These are phyloP conservation scores for Blera fallax DNA, from an alignment of 2,888 invertebrate species.

Conservation along the genomic window DNA sequence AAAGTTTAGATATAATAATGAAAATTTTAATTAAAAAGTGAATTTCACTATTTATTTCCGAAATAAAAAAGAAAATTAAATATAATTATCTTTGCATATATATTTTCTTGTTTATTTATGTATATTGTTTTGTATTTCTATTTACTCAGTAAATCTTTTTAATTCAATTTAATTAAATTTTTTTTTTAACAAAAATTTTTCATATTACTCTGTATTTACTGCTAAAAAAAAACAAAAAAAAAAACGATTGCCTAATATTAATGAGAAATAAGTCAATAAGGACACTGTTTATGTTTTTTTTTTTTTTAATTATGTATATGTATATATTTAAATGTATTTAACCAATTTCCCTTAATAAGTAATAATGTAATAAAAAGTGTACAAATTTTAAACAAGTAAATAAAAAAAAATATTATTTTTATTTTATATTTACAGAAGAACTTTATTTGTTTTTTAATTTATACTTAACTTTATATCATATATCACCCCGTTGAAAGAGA, in stretches of 20 bases:
- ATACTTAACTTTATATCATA: constrained; percentile 55
- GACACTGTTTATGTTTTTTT: constrained; percentile 58
- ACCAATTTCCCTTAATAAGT: constrained; percentile 21
- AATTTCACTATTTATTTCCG: constrained; percentile 68
- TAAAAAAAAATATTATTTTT: constrained; percentile 1
- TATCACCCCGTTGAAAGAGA: constrained; percentile 69
- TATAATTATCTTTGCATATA: constrained; percentile 48
- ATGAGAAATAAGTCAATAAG: constrained; percentile 64
- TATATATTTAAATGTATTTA: constrained; percentile 37
- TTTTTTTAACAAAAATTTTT: constrained; percentile 51
- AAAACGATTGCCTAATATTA: constrained; percentile 43
- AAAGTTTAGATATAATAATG: constrained; percentile 69
- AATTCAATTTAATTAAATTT: background rate
- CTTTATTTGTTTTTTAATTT: constrained; percentile 17
- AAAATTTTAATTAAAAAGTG: constrained; percentile 70
- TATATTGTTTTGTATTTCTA: constrained; percentile 67
- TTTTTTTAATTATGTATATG: constrained; percentile 17
- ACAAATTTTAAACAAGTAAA: constrained; percentile 46
- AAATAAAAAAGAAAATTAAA: constrained; percentile 57
- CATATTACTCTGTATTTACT: constrained; percentile 33
- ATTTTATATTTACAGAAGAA: constrained; percentile 65
- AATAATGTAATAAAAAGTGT: constrained; percentile 62
- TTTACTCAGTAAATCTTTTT: constrained; percentile 58
- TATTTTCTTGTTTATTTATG: constrained; percentile 51
- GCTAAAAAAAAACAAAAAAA: constrained; percentile 24